Evolutionary conservation across 2,888 invertebrate genomes (phyloP).

Genomic region (Chirona hameri): DNA sequence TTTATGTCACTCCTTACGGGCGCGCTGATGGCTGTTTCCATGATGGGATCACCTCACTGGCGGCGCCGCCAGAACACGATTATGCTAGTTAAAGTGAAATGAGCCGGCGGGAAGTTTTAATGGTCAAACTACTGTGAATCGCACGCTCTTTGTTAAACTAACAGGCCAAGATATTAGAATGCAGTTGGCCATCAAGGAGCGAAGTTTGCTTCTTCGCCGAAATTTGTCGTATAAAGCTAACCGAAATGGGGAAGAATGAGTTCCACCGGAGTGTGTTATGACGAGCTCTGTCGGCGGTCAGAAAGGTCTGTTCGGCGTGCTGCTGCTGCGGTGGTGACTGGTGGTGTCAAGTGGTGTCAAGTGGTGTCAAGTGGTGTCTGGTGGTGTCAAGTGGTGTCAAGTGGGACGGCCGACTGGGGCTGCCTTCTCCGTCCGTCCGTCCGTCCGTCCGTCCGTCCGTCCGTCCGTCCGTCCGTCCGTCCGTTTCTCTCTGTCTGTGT

Average conservation of each 20-base stretch:
- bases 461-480: not conserved
- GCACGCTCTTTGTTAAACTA: slow-evolving; percentile 26
- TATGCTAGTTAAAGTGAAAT: not conserved
- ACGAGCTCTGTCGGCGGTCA: not conserved
- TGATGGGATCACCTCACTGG: slow-evolving; percentile 1
- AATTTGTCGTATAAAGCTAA: slow-evolving; percentile 5
- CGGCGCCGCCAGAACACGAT: not conserved
- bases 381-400: no score
- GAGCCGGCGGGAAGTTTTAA: slow-evolving; percentile 5
- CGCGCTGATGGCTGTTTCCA: not conserved
- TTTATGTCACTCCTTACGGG: not conserved
- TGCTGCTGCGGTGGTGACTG: no score
- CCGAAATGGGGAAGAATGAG: not conserved
- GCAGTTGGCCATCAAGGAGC: slow-evolving; percentile 7
- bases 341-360: no score
- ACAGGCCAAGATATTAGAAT: slow-evolving; percentile 7
- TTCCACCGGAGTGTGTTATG: not conserved
- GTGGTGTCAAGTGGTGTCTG: no score
- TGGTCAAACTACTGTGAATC: slow-evolving; percentile 14
- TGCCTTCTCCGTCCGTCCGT: no score
- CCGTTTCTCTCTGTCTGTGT: no score
- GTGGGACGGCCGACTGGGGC: no score
- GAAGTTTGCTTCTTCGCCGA: slow-evolving; percentile 6
- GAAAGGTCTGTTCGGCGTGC: no score
- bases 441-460: not conserved